phyloP scores from a whole-genome alignment of 2,888 invertebrate species.

The Helicoverpa assulta region DNA sequence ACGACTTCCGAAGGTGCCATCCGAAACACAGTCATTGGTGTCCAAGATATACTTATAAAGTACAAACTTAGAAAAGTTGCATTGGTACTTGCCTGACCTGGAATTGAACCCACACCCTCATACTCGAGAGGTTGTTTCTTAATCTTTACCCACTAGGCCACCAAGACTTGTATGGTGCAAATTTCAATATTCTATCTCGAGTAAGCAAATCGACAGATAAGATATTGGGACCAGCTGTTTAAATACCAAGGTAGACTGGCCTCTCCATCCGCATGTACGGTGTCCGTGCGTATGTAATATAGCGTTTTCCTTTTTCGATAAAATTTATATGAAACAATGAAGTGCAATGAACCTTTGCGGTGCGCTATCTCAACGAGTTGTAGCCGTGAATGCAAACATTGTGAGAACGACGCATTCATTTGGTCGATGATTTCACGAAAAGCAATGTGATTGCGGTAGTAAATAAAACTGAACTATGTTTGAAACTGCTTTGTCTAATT shows the following conservation, averaged over 20 bases:
- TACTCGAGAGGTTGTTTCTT: no score
- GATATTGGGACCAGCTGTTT: neutral
- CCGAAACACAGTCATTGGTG: no score
- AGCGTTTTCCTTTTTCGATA: slow-evolving; percentile 40
- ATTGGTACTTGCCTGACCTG: no score
- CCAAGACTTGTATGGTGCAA: no score
- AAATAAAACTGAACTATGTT: neutral
- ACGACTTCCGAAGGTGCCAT: no score
- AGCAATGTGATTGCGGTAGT: neutral
- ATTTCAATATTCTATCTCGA: no score
- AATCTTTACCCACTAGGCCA: no score
- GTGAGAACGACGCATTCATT: slow-evolving; percentile 16
- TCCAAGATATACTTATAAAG: no score
- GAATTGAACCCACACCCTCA: no score
- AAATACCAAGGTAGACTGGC: slow-evolving; percentile 14
- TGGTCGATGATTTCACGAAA: slow-evolving; percentile 4
- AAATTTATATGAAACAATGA: slow-evolving; percentile 31
- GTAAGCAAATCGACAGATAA: no score
- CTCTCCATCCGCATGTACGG: slow-evolving; percentile 13
- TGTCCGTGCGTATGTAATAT: slow-evolving; percentile 18
- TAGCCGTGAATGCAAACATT: slow-evolving; percentile 32
- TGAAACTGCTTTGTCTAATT: neutral
- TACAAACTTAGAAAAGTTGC: no score
- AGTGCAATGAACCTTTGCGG: slow-evolving; percentile 44
- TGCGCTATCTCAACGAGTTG: slow-evolving; percentile 37